Evolutionary conservation across 2,113 vertebrate genomes (phyloP), one percentile per base, ranked within the genome.

Genomic region (Tupaia tana): DNA sequence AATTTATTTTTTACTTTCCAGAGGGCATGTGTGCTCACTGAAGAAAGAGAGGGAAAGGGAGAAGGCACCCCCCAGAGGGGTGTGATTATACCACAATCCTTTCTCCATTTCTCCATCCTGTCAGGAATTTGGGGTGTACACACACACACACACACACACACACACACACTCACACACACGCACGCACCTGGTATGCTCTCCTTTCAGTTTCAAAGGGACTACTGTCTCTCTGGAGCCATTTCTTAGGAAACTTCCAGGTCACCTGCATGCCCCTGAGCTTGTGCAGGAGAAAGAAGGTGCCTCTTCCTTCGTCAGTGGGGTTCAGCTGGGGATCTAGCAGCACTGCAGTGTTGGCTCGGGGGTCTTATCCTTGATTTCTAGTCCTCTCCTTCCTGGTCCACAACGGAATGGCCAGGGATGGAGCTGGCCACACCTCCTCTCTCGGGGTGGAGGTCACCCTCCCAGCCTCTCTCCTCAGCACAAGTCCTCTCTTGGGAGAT

Each of bases 321-420:
- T 54, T 64, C 74, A 56, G 1, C 0, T 7, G 54, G 56, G 71
- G 0, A 0, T 59, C 34, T 9, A 77, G 24, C 16, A 12, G 6
- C 25, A 0, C 52, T 11, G 10, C 7, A 1, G 66, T 5, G 7
- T 59, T 66, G 43, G 31, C 19, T 1, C 7, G 15, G 20, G 15
- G 7, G 3, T 59, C 5, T 69, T 12, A 13, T 18, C 73, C 64
- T 86, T 54, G 52, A 12, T 15, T 22, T 6, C 18, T 14, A 5
- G 14, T 5, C 18, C 56, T 86, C 43, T 75, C 10, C 11, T 66
- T 34, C 9, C 1, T 19, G 12, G 16, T 3, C 4, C 54, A 12
- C 12, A 8, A 78, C 7, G 63, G 13, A 22, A 27, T 75, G 24
- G n/a, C 22, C 25, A 15, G 59, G 34, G 66, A 15, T 31, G 63